Conservation (phyloP, 2,888 invertebrate species). For the Leptopterna dolabrata region DNA sequence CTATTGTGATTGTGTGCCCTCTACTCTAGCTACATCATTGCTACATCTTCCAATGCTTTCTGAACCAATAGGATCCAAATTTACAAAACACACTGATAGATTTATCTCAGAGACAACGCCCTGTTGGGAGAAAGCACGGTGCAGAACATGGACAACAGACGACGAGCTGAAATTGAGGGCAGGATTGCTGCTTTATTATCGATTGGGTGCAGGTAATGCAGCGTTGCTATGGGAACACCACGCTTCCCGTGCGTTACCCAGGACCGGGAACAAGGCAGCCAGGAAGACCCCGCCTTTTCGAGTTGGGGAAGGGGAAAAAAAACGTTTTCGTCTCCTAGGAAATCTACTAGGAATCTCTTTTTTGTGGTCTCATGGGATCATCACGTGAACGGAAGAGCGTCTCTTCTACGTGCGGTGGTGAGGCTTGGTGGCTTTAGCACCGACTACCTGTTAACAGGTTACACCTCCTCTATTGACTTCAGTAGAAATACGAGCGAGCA, state of each 20-base stretch:
- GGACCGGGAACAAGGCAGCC: background rate
- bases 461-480: background rate
- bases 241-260: constrained; percentile 21
- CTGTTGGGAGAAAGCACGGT: background rate
- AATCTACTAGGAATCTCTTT: background rate
- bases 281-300: background rate
- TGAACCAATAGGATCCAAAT: no score
- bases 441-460: background rate
- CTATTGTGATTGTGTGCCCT: no score
- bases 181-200: constrained; percentile 35
- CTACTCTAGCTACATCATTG: no score
- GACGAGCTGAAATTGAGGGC: constrained; percentile 1
- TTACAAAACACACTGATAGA: no score
- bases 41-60: no score
- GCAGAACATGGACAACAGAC: background rate
- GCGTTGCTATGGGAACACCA: constrained; percentile 43
- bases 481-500: background rate
- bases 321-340: background rate
- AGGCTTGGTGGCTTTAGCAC: background rate
- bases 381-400: background rate
- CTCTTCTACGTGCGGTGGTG: background rate
- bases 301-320: no score
- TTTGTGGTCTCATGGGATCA: background rate
- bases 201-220: constrained; percentile 46
- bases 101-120: no score